Percentiles rank a stretch among this genome's conserved stretches.
Conservation (phyloP, 2,888 invertebrate genomes). For the Leptura quadrifasciata region DNA sequence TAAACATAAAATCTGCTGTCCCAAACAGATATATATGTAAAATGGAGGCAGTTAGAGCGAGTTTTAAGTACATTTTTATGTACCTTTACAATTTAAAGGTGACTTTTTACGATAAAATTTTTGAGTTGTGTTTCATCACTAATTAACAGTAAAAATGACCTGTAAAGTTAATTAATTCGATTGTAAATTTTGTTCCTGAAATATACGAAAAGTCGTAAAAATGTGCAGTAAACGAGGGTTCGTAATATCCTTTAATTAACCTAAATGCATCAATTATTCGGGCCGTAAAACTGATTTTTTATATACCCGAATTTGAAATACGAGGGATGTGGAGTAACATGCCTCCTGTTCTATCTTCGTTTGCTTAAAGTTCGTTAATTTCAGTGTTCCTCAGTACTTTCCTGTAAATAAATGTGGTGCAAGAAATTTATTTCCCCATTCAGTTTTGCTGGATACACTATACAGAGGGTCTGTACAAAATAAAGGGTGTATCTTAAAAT, state of each 20-base stretch:
- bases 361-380: too few relatives aligned
- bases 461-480: too few relatives aligned
- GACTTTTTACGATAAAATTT: slow-evolving; percentile 31
- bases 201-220: slow-evolving; percentile 19
- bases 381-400: too few relatives aligned
- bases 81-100: slow-evolving; percentile 11
- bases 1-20: neutral
- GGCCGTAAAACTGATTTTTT: neutral
- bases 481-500: too few relatives aligned
- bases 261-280: slow-evolving; percentile 20
- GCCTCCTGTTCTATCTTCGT: too few relatives aligned
- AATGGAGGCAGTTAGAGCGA: neutral
- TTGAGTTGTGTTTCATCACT: slow-evolving; percentile 18
- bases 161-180: slow-evolving; percentile 30
- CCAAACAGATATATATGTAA: neutral
- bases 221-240: slow-evolving; percentile 1
- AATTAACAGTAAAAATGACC: slow-evolving; percentile 32
- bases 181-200: slow-evolving; percentile 19
- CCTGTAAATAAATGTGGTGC: too few relatives aligned
- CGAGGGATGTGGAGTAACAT: too few relatives aligned
- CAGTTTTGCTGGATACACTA: too few relatives aligned
- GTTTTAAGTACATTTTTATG: slow-evolving; percentile 26
- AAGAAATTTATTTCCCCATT: too few relatives aligned
- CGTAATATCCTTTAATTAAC: slow-evolving; percentile 21
- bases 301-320: too few relatives aligned